Conservation (phyloP, 2,888 invertebrate species). For the Pachydiplax longipennis region DNA sequence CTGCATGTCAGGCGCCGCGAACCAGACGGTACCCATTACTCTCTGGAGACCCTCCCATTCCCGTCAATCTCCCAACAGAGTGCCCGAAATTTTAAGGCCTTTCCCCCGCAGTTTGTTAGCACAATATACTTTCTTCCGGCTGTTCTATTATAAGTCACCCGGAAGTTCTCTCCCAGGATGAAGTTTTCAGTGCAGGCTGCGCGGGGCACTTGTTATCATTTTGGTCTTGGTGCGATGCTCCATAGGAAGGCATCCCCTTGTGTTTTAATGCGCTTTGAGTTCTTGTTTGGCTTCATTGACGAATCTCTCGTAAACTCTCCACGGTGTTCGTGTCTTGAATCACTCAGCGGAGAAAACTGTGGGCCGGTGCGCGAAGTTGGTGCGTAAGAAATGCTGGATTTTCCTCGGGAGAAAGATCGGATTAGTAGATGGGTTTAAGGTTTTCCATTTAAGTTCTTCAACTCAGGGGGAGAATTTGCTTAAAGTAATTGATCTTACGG, state of each 20-base stretch:
- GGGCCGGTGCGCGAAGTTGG: background rate
- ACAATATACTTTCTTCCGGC: background rate
- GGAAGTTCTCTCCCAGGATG: background rate
- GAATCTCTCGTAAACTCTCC: background rate
- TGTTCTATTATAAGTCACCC: background rate
- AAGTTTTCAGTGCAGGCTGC: background rate
- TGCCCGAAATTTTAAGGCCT: background rate
- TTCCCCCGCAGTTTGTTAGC: background rate
- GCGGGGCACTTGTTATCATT: background rate
- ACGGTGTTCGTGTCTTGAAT: background rate
- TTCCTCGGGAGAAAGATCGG: too few relatives aligned
- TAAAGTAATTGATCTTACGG: too few relatives aligned
- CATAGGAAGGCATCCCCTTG: background rate
- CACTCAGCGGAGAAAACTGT: background rate
- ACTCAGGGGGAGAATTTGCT: too few relatives aligned
- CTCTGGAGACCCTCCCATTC: background rate
- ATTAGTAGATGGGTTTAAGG: too few relatives aligned
- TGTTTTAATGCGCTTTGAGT: background rate
- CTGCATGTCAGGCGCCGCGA: background rate
- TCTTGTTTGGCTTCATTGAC: background rate
- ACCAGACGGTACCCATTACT: background rate
- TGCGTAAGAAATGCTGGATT: background rate
- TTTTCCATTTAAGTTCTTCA: too few relatives aligned
- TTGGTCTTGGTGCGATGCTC: background rate
- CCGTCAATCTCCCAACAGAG: background rate